Evolutionary conservation across 2,888 invertebrate genomes (phyloP), one percentile per base, ranked within the genome.

Genomic region (Notocelia uddmanniana): DNA sequence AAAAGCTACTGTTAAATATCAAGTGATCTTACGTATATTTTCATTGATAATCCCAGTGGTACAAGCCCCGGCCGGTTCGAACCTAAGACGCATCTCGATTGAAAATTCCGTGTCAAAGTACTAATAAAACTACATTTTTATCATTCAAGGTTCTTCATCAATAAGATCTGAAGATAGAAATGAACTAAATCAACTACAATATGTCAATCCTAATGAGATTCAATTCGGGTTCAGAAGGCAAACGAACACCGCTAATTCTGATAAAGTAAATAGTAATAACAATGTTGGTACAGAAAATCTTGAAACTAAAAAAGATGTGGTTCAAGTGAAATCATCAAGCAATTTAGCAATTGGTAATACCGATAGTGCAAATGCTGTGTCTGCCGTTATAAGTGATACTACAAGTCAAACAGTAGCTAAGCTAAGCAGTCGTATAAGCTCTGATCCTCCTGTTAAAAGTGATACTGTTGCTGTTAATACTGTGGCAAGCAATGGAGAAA

Each of bases 151-250:
- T 21, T 21, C 19, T 15, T 37, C 37, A 3, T 37, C 37, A 8
- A 21, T 54, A n/a, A 37, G 52, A 64, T 37, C 64, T 15, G 64
- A 52, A 52, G 11, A 54, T 11, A 21, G 11, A 21, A 54, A 37
- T 11, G 23, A 37, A 19, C 19, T 52, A 3, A 54, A 54, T 23
- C 64, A 34, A 54, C 11, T 54, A 23, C 34, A 23, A 19, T 11
- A 23, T 10, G 11, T 54, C 10, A 63, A 31, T 21, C 34, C 34
- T 3, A 23, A 37, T 37, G 64, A 64, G 15, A 19, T 52, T 8
- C 5, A 19, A 37, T 37, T 54, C 15, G 64, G 52, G 23, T 64
- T 37, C 31, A 64, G 64, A 23, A 52, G 64, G n/a, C 64, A 64
- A 11, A 37, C 34, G 6, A 54, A 64, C 11, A 10, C 9, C 26